These are phyloP conservation scores for Brachionus rubens DNA, from an alignment of 1,140 invertebrate genomes.

Conservation along the genomic window DNA sequence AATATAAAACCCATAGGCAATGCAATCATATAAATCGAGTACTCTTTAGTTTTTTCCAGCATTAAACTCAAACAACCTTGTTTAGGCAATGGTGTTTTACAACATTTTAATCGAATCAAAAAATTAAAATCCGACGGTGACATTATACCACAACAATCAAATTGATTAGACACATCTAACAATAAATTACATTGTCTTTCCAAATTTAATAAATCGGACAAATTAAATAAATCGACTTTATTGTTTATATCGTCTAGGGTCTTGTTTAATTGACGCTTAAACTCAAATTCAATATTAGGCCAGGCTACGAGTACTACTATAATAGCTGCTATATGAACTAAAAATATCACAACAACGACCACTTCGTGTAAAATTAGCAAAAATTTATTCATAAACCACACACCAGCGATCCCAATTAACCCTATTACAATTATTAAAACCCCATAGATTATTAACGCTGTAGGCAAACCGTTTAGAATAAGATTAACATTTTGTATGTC, in stretches of 20 bases:
- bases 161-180: slow-evolving; percentile 5
- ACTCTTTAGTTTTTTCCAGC: background rate
- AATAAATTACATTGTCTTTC: background rate
- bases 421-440: background rate
- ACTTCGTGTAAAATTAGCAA: background rate
- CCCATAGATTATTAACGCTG: background rate
- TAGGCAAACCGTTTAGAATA: background rate
- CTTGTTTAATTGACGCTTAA: background rate
- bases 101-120: background rate
- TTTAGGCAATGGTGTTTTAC: background rate
- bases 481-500: background rate
- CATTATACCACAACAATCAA: slow-evolving; percentile 27
- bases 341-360: background rate
- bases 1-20: background rate
- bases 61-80: background rate
- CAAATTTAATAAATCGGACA: slow-evolving; percentile 3
- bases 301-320: background rate
- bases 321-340: slow-evolving; percentile 1
- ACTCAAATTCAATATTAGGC: background rate
- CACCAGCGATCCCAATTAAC: background rate
- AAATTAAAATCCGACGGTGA: slow-evolving; percentile 23
- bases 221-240: slow-evolving; percentile 6
- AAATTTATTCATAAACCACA: background rate
- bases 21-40: background rate
- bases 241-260: slow-evolving; percentile 6